Evolutionary conservation across 2,797 vertebrate genomes (phyloP).

Genomic region (Poeciliopsis gracilis): DNA sequence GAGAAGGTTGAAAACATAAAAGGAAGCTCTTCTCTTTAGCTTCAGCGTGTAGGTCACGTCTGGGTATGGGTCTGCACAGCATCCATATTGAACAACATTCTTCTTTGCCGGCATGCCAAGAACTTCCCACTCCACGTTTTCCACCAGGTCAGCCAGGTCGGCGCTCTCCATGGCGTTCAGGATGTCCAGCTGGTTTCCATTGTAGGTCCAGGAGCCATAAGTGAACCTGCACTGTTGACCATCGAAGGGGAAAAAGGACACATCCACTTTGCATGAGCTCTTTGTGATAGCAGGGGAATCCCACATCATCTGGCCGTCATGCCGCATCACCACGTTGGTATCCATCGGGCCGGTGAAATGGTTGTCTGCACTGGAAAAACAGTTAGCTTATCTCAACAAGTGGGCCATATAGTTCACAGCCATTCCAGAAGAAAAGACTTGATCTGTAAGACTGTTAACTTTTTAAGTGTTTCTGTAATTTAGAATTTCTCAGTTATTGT

Average conservation of each 20-base stretch:
- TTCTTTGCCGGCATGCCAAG: conserved; percentile 88
- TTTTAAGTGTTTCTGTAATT: conserved; percentile 9
- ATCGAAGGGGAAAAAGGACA: conserved; percentile 93
- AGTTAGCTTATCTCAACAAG: conserved; percentile 14
- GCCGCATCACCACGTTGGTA: conserved; percentile 90
- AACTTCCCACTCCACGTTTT: conserved; percentile 93
- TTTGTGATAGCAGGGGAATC: conserved; percentile 92
- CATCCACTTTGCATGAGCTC: conserved; percentile 93
- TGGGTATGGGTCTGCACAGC: conserved; percentile 93
- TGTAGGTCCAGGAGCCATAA: conserved; percentile 94
- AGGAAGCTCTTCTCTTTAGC: conserved; percentile 88
- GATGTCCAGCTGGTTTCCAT: conserved; percentile 91
- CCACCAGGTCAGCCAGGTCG: conserved; percentile 89
- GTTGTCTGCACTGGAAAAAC: conserved; percentile 84
- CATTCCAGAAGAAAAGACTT: background rate
- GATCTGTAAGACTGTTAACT: conserved; percentile 28
- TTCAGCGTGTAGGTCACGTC: conserved; percentile 91
- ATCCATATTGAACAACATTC: conserved; percentile 88
- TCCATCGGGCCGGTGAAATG: conserved; percentile 86
- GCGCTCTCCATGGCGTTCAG: conserved; percentile 79
- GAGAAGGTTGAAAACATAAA: conserved; percentile 93
- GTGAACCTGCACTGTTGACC: conserved; percentile 89
- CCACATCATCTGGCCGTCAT: conserved; percentile 89
- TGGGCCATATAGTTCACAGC: background rate
- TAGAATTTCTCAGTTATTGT: background rate